These are phyloP conservation scores for Cliona cf. orientalis DNA, from an alignment of 37 sponge, comb jelly and placozoan genomes.

Conservation along the genomic window DNA sequence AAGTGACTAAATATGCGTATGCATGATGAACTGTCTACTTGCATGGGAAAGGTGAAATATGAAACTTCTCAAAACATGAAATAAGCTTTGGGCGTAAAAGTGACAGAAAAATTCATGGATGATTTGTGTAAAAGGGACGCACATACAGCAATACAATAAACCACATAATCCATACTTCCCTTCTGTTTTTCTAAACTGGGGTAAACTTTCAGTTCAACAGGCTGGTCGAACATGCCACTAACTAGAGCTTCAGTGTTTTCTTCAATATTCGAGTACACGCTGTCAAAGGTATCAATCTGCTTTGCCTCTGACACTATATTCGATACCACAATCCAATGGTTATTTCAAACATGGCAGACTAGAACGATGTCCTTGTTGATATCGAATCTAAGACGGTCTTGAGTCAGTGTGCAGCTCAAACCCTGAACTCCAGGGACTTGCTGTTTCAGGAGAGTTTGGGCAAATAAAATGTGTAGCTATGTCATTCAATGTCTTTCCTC, in stretches of 20 bases:
- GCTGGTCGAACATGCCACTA: neutral
- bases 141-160: neutral
- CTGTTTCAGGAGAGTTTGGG: neutral
- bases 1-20: too few species aligned
- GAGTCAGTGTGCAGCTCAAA: neutral
- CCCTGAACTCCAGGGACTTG: neutral
- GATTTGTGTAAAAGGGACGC: neutral
- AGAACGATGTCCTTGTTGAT: neutral
- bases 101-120: conserved; percentile 4
- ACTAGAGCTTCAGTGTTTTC: neutral
- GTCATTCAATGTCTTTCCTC: conserved; percentile 7
- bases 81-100: neutral
- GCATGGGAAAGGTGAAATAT: neutral
- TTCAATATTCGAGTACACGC: neutral
- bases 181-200: conserved; percentile 1
- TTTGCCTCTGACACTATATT: conserved; percentile 3
- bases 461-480: conserved; percentile 4
- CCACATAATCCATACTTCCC: conserved; percentile 9
- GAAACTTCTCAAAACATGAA: neutral
- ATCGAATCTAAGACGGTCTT: neutral
- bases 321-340: conserved; percentile 9
- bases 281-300: neutral
- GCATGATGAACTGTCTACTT: too few species aligned
- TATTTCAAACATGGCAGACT: neutral
- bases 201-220: neutral